Evolutionary conservation across 2,797 vertebrate species (phyloP).

Genomic region (Crax fasciolata): DNA sequence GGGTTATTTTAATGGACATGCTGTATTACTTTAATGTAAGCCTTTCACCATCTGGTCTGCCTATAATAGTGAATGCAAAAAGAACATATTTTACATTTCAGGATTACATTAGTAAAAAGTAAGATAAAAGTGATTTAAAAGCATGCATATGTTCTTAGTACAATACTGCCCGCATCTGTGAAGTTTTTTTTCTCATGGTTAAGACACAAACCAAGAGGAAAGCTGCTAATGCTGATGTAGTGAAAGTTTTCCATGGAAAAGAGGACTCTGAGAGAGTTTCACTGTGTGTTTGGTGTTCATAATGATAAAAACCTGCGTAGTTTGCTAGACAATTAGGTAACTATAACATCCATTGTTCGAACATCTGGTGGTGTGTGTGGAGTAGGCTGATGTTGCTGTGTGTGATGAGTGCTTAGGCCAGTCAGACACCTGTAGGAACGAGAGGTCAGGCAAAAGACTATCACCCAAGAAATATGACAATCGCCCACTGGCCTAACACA

Average conservation of each 20-base stretch:
- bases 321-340: constrained; percentile 71
- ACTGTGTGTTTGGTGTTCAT: constrained; percentile 72
- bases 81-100: constrained; percentile 87
- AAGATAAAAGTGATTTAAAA: constrained; percentile 90
- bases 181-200: constrained; percentile 77
- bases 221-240: constrained; percentile 76
- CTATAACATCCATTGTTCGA: constrained; percentile 46
- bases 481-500: not conserved
- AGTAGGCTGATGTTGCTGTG: constrained; percentile 24
- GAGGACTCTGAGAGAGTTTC: constrained; percentile 69
- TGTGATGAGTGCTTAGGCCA: not conserved
- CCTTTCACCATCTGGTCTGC: constrained; percentile 86
- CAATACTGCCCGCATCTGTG: constrained; percentile 82
- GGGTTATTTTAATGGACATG: constrained; percentile 85
- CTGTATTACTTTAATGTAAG: constrained; percentile 85
- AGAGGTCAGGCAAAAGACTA: constrained; percentile 4
- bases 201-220: constrained; percentile 83
- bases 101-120: constrained; percentile 87
- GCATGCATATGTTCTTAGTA: constrained; percentile 84
- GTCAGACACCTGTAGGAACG: constrained; percentile 33
- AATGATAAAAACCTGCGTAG: constrained; percentile 74
- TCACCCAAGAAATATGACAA: not conserved
- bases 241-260: constrained; percentile 80
- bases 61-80: constrained; percentile 81
- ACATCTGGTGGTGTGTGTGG: constrained; percentile 65